Evolutionary conservation across 2,797 vertebrate species (phyloP).

Genomic region (Sebastes paucispinis): DNA sequence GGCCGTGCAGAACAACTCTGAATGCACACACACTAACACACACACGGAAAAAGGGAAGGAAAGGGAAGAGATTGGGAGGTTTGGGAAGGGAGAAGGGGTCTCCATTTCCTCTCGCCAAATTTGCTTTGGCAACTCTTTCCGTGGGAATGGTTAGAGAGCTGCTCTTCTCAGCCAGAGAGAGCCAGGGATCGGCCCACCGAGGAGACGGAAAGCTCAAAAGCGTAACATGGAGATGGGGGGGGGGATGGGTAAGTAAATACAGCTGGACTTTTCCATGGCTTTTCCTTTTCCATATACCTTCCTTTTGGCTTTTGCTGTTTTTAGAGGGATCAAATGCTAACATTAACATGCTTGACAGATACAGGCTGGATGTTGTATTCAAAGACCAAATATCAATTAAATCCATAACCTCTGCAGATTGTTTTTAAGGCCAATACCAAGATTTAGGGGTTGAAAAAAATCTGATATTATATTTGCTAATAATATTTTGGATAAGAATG

Average conservation of each 20-base stretch:
- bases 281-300: conserved; percentile 50
- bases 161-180: conserved; percentile 53
- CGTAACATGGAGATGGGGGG: conserved; percentile 33
- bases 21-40: neutral
- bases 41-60: conserved; percentile 50
- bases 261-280: conserved; percentile 71
- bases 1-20: conserved; percentile 3
- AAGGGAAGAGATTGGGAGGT: conserved; percentile 60
- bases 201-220: conserved; percentile 45
- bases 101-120: conserved; percentile 81
- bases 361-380: neutral
- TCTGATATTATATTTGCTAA: neutral
- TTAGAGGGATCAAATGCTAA: conserved; percentile 29
- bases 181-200: conserved; percentile 40
- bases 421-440: neutral
- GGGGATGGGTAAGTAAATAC: conserved; percentile 66
- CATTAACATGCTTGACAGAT: neutral
- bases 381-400: neutral
- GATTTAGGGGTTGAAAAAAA: neutral
- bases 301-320: conserved; percentile 37
- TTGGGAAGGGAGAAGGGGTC: conserved; percentile 69
- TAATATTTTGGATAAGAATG: neutral
- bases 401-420: too few species aligned
- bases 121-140: conserved; percentile 84
- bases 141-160: conserved; percentile 81